phyloP scores from a whole-genome alignment of 1,140 invertebrate species.

The Pseudomyrmex concolor region DNA sequence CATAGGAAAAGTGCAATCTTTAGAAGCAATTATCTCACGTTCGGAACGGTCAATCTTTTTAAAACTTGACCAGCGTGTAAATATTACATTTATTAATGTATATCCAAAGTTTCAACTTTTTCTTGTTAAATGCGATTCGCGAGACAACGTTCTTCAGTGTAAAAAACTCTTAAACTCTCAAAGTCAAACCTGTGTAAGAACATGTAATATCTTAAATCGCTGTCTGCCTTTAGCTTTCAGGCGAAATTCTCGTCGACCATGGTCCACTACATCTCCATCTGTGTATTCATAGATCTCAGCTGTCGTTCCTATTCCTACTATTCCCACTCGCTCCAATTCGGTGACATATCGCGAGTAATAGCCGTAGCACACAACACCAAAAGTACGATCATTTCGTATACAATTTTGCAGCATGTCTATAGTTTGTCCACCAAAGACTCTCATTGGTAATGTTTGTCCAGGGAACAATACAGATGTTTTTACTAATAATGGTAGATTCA shows the following conservation, averaged over 20 bases:
- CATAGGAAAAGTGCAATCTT: too few species aligned
- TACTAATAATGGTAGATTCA: conserved; percentile 87
- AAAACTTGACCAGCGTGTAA: too few species aligned
- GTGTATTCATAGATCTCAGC: conserved; percentile 90
- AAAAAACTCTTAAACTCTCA: not conserved
- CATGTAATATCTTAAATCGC: conserved; percentile 87
- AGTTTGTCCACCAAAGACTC: conserved; percentile 86
- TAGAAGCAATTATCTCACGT: too few species aligned
- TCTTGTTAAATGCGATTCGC: too few species aligned
- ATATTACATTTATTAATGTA: too few species aligned
- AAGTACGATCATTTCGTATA: conserved; percentile 87
- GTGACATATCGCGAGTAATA: conserved; percentile 10
- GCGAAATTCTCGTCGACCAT: conserved; percentile 74
- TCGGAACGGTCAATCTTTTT: too few species aligned
- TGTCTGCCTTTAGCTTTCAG: conserved; percentile 89
- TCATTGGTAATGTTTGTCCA: conserved; percentile 90
- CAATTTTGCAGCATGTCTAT: conserved; percentile 86
- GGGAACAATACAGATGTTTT: conserved; percentile 88
- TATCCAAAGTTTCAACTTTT: too few species aligned
- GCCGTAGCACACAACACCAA: conserved; percentile 86
- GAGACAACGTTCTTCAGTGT: too few species aligned
- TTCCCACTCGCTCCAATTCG: conserved; percentile 41
- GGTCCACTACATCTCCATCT: conserved; percentile 77
- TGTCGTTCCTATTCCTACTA: conserved; percentile 87
- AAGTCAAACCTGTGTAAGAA: conserved; percentile 75